Evolutionary conservation across 2,113 vertebrate genomes (phyloP), one percentile per base, ranked within the genome.

Genomic region (Strigops habroptila): DNA sequence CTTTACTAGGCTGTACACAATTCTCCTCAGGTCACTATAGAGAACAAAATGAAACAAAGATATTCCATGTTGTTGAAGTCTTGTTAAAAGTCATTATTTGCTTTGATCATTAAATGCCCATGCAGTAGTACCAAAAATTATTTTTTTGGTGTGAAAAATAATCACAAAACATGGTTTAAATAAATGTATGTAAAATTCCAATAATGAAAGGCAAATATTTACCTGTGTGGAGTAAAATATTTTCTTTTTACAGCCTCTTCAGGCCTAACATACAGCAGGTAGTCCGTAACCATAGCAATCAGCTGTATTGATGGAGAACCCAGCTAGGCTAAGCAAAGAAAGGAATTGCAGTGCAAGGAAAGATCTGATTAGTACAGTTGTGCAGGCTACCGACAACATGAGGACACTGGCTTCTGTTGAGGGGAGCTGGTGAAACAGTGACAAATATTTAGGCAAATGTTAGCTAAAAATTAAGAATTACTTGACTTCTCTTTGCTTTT

Each of bases 221-320:
- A 78, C 18, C 3, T 75, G 6, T 28, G 6, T 84, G 60, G 17
- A 64, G 24, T 84, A 92, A 97, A 93, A 69, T 62, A 86, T 83
- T 91, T 93, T 62, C 37, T 86, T 76, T 76, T 95, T 80, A 37
- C 14, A 46, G 27, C 21, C 86, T 93, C 31, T 86, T 90, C 31
- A 93, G 85, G 64, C 84, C 80, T 79, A 74, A 77, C 27, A 49
- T 49, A 39, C 49, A 71, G 57, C 48, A 82, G 39, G 33, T 48
- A 69, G 64, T 55, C 88, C 43, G 92, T 96, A 95, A 85, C 75
- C 74, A 28, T 44, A 86, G 95, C 88, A 95, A 96, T 95, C 88
- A 90, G 46, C 63, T 75, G 21, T 62, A 53, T 35, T 82, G 82
- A 93, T 4, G 46, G 51, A 93, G 78, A 91, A 49, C 25, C 16